These are phyloP conservation scores for Apodemus agrarius DNA, from an alignment of 2,797 vertebrate species.

Conservation along the genomic window DNA sequence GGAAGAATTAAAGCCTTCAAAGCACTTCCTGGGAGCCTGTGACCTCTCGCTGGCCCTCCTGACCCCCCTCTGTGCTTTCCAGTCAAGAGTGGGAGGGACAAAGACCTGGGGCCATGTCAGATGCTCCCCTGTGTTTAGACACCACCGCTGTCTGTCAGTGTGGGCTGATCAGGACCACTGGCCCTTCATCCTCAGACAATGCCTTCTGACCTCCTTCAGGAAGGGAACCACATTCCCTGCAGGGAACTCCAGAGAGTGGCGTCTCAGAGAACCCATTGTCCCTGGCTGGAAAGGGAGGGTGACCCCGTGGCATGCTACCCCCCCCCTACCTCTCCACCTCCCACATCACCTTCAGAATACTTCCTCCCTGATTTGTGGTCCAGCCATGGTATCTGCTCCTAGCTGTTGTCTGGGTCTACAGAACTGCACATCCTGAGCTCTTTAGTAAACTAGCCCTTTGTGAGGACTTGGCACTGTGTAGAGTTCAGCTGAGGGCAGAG, in stretches of 20 bases:
- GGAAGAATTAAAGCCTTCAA: slow-evolving; percentile 77
- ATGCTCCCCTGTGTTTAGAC: slow-evolving; percentile 56
- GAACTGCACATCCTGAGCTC: slow-evolving; percentile 24
- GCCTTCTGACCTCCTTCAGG: neutral
- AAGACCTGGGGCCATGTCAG: slow-evolving; percentile 63
- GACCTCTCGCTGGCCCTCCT: slow-evolving; percentile 70
- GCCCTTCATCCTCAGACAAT: neutral
- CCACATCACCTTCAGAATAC: no score
- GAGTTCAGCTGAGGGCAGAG: slow-evolving; percentile 69
- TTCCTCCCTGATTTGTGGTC: neutral
- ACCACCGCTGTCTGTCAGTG: neutral
- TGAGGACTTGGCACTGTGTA: slow-evolving; percentile 26
- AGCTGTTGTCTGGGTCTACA: neutral
- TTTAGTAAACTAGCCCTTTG: slow-evolving; percentile 24
- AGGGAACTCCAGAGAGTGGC: neutral
- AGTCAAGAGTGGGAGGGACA: slow-evolving; percentile 55
- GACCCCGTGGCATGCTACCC: neutral
- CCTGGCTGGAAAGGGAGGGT: neutral
- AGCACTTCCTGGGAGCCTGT: slow-evolving; percentile 77
- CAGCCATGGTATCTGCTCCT: neutral
- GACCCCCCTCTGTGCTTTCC: slow-evolving; percentile 60
- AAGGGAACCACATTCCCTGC: neutral
- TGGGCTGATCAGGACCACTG: slow-evolving; percentile 47
- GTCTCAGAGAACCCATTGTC: neutral
- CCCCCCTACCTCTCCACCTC: neutral